Evolutionary conservation across 2,113 vertebrate genomes (phyloP), one percentile per base, ranked within the genome.

Genomic region (Dermatemys mawii): DNA sequence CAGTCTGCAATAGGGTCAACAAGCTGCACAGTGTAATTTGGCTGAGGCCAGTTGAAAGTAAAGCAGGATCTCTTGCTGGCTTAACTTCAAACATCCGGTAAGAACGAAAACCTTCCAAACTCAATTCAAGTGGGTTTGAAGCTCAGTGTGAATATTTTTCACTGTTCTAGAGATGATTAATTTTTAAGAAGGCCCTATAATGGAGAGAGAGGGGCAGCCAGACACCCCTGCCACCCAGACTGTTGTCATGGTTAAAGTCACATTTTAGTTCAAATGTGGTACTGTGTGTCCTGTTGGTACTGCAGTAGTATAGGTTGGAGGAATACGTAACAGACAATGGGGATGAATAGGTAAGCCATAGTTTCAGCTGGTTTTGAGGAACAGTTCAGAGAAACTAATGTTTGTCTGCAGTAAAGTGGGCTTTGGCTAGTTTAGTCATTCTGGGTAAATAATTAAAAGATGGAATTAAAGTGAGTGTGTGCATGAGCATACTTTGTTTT

Each of bases 381-480:
- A 88, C 79, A 85, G 76, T 81, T 91, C 54, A 49, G 79, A 90
- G 70, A 93, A 67, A 51, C 29, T 81, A 50, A 70, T 26, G 9
- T 87, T 76, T 91, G 86, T 90, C 84, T 94, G 70, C 83, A 92
- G 85, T 89, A 90, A 94, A 94, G 92, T 81, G 78, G 63, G 51
- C 83, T 50, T 82, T 75, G 50, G 32, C 29, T 76, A 29, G 76
- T 88, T 49, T 85, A 90, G 51, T 93, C 2, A 12, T 83, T 92
- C 57, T 84, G 86, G 19, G 53, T 91, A 86, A 90, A 91, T 93
- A 95, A 84, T 87, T 60, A 86, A 87, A 91, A 49, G 22, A 2
- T 7, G 5, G 19, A 78, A 81, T 78, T 81, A 9, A 35, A 38
- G 54, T 55, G 54, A 11, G 26, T 55, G 54, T 5, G 4, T 55